phyloP scores from a whole-genome alignment of 2,888 invertebrate species.

The Terebella lapidaria region DNA sequence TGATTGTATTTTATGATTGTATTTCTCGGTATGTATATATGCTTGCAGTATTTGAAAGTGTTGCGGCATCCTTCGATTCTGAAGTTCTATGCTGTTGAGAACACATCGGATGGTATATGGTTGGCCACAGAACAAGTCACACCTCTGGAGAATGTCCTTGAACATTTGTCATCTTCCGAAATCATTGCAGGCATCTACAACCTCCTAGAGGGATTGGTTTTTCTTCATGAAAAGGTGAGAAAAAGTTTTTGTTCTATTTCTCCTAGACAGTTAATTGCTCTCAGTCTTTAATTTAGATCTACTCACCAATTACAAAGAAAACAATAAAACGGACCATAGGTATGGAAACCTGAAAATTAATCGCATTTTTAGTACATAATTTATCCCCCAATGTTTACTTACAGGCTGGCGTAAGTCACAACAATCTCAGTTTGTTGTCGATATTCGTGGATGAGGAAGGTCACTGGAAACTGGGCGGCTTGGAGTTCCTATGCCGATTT shows the following conservation, averaged over 20 bases:
- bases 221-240: conserved; percentile 72
- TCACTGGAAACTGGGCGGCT: conserved; percentile 80
- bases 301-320: too few relatives aligned
- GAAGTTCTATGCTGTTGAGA: conserved; percentile 76
- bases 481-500: conserved; percentile 68
- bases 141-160: conserved; percentile 67
- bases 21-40: too few relatives aligned
- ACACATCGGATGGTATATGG: conserved; percentile 69
- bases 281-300: neutral
- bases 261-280: neutral
- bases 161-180: conserved; percentile 69
- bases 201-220: conserved; percentile 73
- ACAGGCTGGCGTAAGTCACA: conserved; percentile 61
- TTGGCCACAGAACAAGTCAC: conserved; percentile 78
- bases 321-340: too few relatives aligned
- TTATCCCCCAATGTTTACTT: conserved; percentile 6
- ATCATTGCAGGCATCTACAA: conserved; percentile 79
- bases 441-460: conserved; percentile 80
- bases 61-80: conserved; percentile 83
- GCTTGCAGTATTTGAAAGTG: conserved; percentile 73
- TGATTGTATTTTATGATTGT: too few relatives aligned
- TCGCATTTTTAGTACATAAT: neutral
- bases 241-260: too few relatives aligned
- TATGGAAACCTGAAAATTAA: neutral
- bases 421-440: conserved; percentile 74